Evolutionary conservation across 2,797 vertebrate genomes (phyloP), one percentile per base, ranked within the genome.

Genomic region (Nyctibius grandis): DNA sequence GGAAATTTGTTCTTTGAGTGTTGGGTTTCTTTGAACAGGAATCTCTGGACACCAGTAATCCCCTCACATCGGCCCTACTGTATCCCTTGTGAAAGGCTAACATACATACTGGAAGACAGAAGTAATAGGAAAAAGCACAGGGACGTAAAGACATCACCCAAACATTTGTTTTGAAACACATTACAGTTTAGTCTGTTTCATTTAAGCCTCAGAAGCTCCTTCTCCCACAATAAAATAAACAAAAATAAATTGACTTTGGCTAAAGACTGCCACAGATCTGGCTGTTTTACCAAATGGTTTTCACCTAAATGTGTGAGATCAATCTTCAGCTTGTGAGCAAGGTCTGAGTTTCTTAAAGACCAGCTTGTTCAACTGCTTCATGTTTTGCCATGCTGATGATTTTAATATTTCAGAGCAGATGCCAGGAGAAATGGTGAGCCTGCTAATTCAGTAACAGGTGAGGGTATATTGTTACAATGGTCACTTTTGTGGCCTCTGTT

Each of bases 401-500:
- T 97, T 96, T 84, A 95, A 40, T 61, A 87, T 96, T 97, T 96
- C 89, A 68, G 59, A 93, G 26, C 59, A 92, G 85, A 94, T 25
- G 36, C 69, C 61, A 87, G 79, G 51, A 93, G 69, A 97, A 97
- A 92, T n/a, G 9, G 65, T 48, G 45, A 93, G 33, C 47, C 59
- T 93, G 65, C 60, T 96, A 83, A 15, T 78, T 93, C 38, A 80
- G 77, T 86, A 91, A 76, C 28, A 76, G 69, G 84, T 69, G 94
- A 84, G 26, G 9, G 33, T 11, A 31, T 79, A 48, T 79, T 85
- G 25, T 87, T 70, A 93, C 72, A 96, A 88, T 82, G 56, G 75
- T 92, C 69, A 85, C 51, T 85, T 96, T 95, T 96, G 70, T 96
- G 80, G 65, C 33, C 65, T 23, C 18, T 4, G 13, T 91, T 96